Evolutionary conservation across 2,113 vertebrate species (phyloP).

Genomic region (Setophaga kirtlandii): DNA sequence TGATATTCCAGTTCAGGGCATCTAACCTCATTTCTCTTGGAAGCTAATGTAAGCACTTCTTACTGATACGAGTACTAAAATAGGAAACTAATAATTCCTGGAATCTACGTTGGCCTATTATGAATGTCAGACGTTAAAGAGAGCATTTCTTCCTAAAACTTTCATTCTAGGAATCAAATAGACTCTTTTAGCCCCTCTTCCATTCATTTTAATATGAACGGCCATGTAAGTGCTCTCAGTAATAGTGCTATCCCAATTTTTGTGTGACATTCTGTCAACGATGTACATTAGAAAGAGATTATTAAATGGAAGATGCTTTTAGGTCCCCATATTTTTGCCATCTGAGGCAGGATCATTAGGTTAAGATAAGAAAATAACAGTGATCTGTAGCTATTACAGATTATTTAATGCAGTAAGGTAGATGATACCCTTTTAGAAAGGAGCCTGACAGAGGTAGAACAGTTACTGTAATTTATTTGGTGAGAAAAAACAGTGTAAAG

Average conservation of each 20-base stretch:
- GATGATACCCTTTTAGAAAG: constrained; percentile 65
- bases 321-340: constrained; percentile 39
- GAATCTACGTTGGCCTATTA: constrained; percentile 26
- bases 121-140: constrained; percentile 13
- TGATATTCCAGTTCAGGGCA: neutral
- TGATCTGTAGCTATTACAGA: constrained; percentile 60
- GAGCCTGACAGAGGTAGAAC: constrained; percentile 48
- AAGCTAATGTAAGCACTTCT: constrained; percentile 48
- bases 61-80: constrained; percentile 21
- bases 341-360: constrained; percentile 55
- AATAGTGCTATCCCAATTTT: constrained; percentile 40
- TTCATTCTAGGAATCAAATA: constrained; percentile 27
- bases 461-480: constrained; percentile 52
- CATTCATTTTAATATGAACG: constrained; percentile 30
- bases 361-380: constrained; percentile 68
- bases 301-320: constrained; percentile 57
- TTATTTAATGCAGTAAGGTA: constrained; percentile 60
- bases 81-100: constrained; percentile 54
- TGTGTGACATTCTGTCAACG: constrained; percentile 38
- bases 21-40: constrained; percentile 44
- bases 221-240: constrained; percentile 31
- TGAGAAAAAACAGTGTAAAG: neutral
- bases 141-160: constrained; percentile 10
- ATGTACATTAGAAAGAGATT: constrained; percentile 51
- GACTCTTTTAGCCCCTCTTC: neutral